A percentile compares a stretch with the other conserved stretches of the same genome.
Conservation (phyloP, 2,113 vertebrate genomes). For the Mugil cephalus region DNA sequence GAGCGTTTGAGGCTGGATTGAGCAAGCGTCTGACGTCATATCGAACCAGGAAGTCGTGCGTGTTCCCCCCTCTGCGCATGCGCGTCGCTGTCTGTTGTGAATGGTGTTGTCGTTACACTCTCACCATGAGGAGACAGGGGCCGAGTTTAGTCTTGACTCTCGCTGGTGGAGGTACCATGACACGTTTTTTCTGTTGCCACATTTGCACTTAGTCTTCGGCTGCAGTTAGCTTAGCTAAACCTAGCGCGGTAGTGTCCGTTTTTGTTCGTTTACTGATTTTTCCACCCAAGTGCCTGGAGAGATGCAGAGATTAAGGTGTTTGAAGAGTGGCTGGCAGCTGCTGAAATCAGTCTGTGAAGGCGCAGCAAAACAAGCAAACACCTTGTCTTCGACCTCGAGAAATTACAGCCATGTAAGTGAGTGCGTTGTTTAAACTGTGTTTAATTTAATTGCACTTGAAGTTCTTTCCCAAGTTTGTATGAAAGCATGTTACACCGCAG, state of each 20-base stretch:
- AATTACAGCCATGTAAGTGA: conserved; percentile 77
- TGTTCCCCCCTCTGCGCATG: conserved; percentile 23
- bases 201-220: background rate
- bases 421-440: background rate
- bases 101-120: background rate
- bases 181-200: background rate
- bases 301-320: conserved; percentile 71
- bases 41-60: background rate
- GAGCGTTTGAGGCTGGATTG: too few relatives aligned
- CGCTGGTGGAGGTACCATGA: conserved; percentile 10
- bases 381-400: conserved; percentile 23
- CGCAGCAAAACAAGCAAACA: conserved; percentile 44
- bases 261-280: background rate
- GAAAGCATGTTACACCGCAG: too few relatives aligned
- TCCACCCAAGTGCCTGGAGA: conserved; percentile 25
- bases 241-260: background rate
- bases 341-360: conserved; percentile 56
- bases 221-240: background rate
- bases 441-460: too few relatives aligned
- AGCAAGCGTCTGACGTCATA: background rate
- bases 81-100: background rate
- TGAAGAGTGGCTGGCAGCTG: conserved; percentile 65
- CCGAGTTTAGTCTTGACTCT: background rate
- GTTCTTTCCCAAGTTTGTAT: too few relatives aligned
- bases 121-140: background rate